Base-by-base conservation (phyloP, 2,888 invertebrate genomes). In the Sepioteuthis lessoniana region DNA sequence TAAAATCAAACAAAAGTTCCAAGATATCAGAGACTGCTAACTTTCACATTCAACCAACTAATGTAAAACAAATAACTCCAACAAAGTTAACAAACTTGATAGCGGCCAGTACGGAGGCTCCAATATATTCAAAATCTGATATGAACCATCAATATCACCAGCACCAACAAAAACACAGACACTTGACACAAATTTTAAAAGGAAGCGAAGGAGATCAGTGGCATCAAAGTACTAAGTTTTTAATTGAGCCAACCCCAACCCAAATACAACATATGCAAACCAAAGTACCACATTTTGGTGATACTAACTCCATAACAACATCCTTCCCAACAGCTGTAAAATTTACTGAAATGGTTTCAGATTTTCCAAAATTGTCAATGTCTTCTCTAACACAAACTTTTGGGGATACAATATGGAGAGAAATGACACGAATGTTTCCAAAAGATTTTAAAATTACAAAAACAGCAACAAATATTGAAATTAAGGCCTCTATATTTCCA, bases 21-120 rank as follows among this genome's bases (percentile, higher is more conserved):
- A n/a, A 76, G 16, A n/a, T 35, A 76, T 76, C 76, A n/a, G 47
- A 92, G n/a, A 92, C 92, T 10, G 46, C 92, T n/a, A 92, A 47
- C 38, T 92, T 47, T 46, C 92, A 92, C 28, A n/a, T 92, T 19
- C 92, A 42, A 46, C 46, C 91, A 0, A 31, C 46, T 42, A 91
- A 42, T 46, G 91, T 46, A 46, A 91, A 42, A 21, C 91, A 91
- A 46, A 31, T 91, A n/a, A 46, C 91, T 31, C 46, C 47, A n/a
- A 92, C 42, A 31, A 28, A 92, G n/a, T 16, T 46, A n/a, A 42
- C 46, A 92, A 92, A 92, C 47, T 92, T 92, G 47, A 92, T 92
- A 46, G 92, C 92, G 28, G 46, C 92, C 28, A 92, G 46, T 47
- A 92, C 92, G 46, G 92, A 92, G 47, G n/a, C 47, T 19, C 19